Evolutionary conservation across 2,113 vertebrate genomes (phyloP).

Genomic region (Carassius gibelio): DNA sequence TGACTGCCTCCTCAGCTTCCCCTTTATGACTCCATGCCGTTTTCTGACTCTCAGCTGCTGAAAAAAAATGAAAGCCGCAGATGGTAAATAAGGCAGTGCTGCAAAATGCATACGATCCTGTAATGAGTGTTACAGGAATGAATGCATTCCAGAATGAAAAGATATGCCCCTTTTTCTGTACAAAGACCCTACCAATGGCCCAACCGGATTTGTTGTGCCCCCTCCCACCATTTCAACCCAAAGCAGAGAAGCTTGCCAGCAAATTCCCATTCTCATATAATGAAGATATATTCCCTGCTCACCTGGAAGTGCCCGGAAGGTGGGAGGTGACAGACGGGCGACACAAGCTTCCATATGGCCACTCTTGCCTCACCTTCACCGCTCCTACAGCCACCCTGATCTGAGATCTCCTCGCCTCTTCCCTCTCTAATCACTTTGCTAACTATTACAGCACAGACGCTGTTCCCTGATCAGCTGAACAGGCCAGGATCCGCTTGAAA

Average conservation of each 20-base stretch:
- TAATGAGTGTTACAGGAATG: constrained; percentile 20
- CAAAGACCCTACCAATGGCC: neutral
- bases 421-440: constrained; percentile 10
- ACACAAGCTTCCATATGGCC: constrained; percentile 50
- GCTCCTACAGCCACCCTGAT: constrained; percentile 3
- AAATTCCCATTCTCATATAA: constrained; percentile 32
- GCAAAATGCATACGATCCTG: constrained; percentile 6
- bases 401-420: neutral
- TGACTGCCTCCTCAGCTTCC: constrained; percentile 26
- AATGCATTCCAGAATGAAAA: neutral
- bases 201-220: neutral
- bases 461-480: constrained; percentile 20
- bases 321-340: constrained; percentile 48
- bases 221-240: neutral
- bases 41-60: constrained; percentile 15
- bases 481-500: neutral
- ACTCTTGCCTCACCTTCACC: neutral
- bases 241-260: neutral
- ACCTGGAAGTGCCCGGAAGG: constrained; percentile 44
- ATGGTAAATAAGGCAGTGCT: constrained; percentile 27
- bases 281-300: constrained; percentile 52
- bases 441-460: neutral
- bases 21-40: constrained; percentile 24
- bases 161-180: too few relatives aligned
- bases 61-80: constrained; percentile 33